Evolutionary conservation across 2,797 vertebrate genomes (phyloP).

Genomic region (Smutsia gigantea): DNA sequence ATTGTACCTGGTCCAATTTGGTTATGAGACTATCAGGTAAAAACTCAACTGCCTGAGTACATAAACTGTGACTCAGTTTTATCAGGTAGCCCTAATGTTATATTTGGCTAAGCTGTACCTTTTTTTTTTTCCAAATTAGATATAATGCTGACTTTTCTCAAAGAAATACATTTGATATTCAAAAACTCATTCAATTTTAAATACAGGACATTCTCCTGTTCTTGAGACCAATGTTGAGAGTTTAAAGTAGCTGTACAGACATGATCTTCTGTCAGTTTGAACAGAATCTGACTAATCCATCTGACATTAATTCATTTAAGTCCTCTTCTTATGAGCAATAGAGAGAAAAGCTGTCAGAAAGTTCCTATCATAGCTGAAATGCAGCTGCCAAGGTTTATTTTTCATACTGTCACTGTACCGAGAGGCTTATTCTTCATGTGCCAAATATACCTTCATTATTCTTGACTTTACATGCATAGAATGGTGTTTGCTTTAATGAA

Average conservation of each 20-base stretch:
- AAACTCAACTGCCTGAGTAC: background rate
- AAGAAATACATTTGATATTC: background rate
- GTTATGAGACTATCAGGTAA: background rate
- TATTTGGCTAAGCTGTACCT: background rate
- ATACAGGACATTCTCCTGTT: background rate
- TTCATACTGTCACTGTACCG: background rate
- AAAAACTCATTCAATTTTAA: background rate
- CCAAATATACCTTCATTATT: slow-evolving; percentile 45
- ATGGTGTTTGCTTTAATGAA: slow-evolving; percentile 37
- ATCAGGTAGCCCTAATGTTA: background rate
- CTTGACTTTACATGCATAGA: slow-evolving; percentile 11
- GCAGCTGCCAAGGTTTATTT: slow-evolving; percentile 67
- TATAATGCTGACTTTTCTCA: background rate
- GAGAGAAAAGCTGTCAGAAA: slow-evolving; percentile 75
- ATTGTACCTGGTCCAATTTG: background rate
- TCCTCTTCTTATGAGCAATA: slow-evolving; percentile 67
- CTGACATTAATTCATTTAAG: slow-evolving; percentile 75
- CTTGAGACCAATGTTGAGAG: slow-evolving; percentile 49
- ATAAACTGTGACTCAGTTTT: background rate
- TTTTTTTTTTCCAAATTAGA: background rate
- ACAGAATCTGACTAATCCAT: slow-evolving; percentile 65
- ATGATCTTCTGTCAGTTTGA: slow-evolving; percentile 74
- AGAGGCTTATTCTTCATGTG: slow-evolving; percentile 58
- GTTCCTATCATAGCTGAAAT: background rate
- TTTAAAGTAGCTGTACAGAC: slow-evolving; percentile 56